These are phyloP conservation scores for Eustalomyia histrio DNA, from an alignment of 2,888 invertebrate genomes.

Conservation along the genomic window DNA sequence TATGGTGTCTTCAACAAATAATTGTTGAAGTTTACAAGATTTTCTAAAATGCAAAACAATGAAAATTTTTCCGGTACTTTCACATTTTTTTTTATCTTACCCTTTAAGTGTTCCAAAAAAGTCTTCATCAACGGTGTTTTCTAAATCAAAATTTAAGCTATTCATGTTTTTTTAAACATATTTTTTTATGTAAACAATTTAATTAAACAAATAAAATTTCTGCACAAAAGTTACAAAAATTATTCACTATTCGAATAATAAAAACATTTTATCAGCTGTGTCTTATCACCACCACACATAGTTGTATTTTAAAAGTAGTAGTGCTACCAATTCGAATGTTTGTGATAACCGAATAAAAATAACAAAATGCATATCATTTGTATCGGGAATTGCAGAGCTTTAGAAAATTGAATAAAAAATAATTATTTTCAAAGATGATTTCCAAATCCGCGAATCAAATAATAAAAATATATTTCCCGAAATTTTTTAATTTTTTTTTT, in stretches of 20 bases:
- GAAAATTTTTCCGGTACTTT: not conserved
- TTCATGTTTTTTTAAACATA: conserved; percentile 57
- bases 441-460: too few species aligned
- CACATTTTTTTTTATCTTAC: conserved; percentile 46
- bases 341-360: not conserved
- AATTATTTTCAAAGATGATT: too few species aligned
- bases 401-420: too few species aligned
- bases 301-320: not conserved
- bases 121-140: conserved; percentile 66
- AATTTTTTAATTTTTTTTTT: too few species aligned
- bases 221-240: not conserved
- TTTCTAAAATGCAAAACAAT: conserved; percentile 30
- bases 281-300: conserved; percentile 14
- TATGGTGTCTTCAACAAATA: conserved; percentile 65
- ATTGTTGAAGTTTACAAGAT: conserved; percentile 68
- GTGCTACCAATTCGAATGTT: not conserved
- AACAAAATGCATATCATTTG: too few species aligned
- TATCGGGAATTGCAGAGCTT: too few species aligned
- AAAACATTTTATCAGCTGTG: conserved; percentile 46
- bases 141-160: conserved; percentile 63
- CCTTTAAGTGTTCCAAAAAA: conserved; percentile 68
- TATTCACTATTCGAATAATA: not conserved
- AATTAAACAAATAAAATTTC: not conserved
- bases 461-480: too few species aligned
- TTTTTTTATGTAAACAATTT: conserved; percentile 1